Evolutionary conservation across 2,888 invertebrate genomes (phyloP).

Genomic region (Archaeoteleia sp.): DNA sequence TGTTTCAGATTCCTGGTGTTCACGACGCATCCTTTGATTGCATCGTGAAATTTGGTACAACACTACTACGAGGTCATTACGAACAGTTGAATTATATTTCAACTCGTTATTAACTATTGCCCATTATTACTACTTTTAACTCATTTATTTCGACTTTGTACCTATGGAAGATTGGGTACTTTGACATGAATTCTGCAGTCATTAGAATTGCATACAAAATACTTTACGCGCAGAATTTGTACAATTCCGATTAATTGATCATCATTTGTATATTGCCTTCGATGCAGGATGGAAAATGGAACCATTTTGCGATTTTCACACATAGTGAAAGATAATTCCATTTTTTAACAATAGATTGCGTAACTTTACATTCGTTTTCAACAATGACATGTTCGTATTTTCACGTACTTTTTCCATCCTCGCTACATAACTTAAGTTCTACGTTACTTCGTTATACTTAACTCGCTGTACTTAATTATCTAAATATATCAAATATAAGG

Average conservation of each 20-base stretch:
- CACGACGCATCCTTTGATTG: conserved; percentile 51
- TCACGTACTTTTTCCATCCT: conserved; percentile 36
- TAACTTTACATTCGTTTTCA: conserved; percentile 20
- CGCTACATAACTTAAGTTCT: conserved; percentile 31
- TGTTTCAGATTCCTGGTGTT: too few species aligned
- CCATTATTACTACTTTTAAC: too few species aligned
- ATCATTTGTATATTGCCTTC: conserved; percentile 42
- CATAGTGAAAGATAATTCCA: too few species aligned
- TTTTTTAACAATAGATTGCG: too few species aligned
- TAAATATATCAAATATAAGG: conserved; percentile 74
- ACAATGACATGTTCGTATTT: conserved; percentile 25
- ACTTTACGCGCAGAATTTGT: conserved; percentile 28
- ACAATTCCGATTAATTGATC: conserved; percentile 49
- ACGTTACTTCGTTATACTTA: conserved; percentile 22
- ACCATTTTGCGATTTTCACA: too few species aligned
- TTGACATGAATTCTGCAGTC: conserved; percentile 20
- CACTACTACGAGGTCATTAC: conserved; percentile 38
- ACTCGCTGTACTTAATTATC: conserved; percentile 34
- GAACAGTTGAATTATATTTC: background rate
- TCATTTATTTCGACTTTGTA: background rate
- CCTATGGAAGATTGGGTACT: background rate
- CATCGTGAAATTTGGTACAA: conserved; percentile 65
- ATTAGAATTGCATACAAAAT: conserved; percentile 40
- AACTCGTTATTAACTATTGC: background rate
- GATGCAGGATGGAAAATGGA: conserved; percentile 32